These are phyloP conservation scores for Clusia tigrina DNA, from an alignment of 2,888 invertebrate species.

Conservation along the genomic window DNA sequence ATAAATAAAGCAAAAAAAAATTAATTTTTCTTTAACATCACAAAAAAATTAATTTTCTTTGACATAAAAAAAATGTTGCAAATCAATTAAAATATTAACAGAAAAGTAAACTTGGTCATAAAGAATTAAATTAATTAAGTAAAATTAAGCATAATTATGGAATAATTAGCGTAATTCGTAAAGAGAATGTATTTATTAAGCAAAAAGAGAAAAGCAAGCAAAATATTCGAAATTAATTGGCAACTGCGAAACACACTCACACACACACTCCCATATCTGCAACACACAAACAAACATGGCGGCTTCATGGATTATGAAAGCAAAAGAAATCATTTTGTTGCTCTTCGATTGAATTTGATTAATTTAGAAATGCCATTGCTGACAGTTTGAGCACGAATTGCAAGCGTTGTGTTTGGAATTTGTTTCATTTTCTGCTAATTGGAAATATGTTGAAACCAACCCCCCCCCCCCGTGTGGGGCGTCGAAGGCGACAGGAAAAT, in stretches of 20 bases:
- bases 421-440: not conserved
- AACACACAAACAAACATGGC: constrained; percentile 3
- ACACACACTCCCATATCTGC: constrained; percentile 13
- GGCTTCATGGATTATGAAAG: constrained; percentile 27
- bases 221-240: constrained; percentile 20
- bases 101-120: constrained; percentile 13
- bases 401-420: not conserved
- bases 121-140: constrained; percentile 42
- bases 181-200: constrained; percentile 28
- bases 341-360: not conserved
- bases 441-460: too few species aligned
- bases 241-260: constrained; percentile 10
- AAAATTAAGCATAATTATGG: constrained; percentile 56
- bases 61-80: not conserved
- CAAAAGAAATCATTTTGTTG: constrained; percentile 22
- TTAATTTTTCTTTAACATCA: constrained; percentile 20
- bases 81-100: not conserved
- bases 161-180: constrained; percentile 61
- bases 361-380: constrained; percentile 10
- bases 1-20: constrained; percentile 9
- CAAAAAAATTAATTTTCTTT: constrained; percentile 19
- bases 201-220: constrained; percentile 20
- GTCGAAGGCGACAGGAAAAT: too few species aligned
- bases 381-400: not conserved
- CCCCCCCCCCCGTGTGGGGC: too few species aligned